Evolutionary conservation across 2,888 invertebrate genomes (phyloP), one percentile per base, ranked within the genome.

Genomic region (Podabrus alpinus): DNA sequence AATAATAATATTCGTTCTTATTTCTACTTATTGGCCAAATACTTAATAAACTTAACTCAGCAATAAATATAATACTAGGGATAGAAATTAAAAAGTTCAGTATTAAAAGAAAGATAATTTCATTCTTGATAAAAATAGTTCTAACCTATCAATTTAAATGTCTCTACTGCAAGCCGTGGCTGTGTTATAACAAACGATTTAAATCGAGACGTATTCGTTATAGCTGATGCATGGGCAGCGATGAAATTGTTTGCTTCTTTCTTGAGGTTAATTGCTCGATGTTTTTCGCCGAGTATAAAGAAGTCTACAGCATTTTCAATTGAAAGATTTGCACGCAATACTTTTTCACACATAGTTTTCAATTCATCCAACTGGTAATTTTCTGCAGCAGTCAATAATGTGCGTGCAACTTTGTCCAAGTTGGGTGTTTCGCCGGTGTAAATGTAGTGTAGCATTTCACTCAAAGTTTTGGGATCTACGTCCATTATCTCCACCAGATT

Each of bases 301-400:
- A 45, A n/a, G 11, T 5, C 3, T n/a, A 45, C 7, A 5, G 29
- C 29, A n/a, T 45, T 45, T n/a, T 45, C n/a, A n/a, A 45, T 1
- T 1, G n/a, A 45, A n/a, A 45, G 7, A n/a, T n/a, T 45, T n/a
- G n/a, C 13, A n/a, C 29, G n/a, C 11, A 45, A 1, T 5, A 45
- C 1, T 1, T 1, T 98, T 88, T 99, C 98, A 88, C 98, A 97
- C 96, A 97, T 97, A 84, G 98, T 98, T 92, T 99, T 99, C 90
- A 99, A 92, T 90, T 99, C 93, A 88, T 99, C 98, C 84, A 99
- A 89, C 75, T 98, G 98, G 88, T 99, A 99, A 93, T 99, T 99
- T 88, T 99, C 99, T 68, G 99, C 99, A 77, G 98, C 98, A 71
- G 99, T 98, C 85, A 99, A 90, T 83, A 99, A 91, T 89, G 98